phyloP scores from a whole-genome alignment of 2,888 invertebrate genomes.

The Dugesia japonica region DNA sequence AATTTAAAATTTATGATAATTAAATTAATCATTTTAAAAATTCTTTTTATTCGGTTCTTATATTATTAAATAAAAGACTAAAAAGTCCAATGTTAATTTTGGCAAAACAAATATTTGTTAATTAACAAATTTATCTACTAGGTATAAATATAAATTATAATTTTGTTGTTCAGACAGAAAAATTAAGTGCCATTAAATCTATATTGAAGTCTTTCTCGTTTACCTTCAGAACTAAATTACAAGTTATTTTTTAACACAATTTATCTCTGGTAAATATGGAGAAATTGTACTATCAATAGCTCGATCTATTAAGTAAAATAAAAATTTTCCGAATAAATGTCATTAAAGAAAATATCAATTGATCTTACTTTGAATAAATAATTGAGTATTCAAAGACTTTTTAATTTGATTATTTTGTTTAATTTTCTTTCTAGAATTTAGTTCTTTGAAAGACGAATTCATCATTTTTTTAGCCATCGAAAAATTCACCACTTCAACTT shows the following conservation, averaged over 20 bases:
- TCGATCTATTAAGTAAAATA: neutral
- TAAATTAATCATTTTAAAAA: too few species aligned
- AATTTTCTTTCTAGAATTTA: neutral
- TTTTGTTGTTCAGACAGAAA: neutral
- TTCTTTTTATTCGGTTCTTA: too few species aligned
- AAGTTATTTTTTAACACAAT: neutral
- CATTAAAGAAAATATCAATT: too few species aligned
- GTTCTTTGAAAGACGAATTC: neutral
- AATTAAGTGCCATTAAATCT: neutral
- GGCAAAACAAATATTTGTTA: too few species aligned
- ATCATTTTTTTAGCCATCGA: conserved; percentile 13
- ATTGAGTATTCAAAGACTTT: neutral
- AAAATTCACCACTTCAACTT: neutral
- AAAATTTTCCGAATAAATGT: too few species aligned
- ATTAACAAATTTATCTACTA: too few species aligned
- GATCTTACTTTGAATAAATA: neutral
- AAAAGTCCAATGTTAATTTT: too few species aligned
- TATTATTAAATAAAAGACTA: too few species aligned
- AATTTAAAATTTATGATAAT: too few species aligned
- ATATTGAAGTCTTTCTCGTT: neutral
- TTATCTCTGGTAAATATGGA: neutral
- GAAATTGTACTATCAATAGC: neutral
- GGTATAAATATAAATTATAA: neutral
- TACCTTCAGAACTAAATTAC: neutral
- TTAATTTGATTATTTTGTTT: neutral